These are phyloP conservation scores for Embidobia sp. DNA, from an alignment of 2,888 invertebrate species.

Conservation along the genomic window DNA sequence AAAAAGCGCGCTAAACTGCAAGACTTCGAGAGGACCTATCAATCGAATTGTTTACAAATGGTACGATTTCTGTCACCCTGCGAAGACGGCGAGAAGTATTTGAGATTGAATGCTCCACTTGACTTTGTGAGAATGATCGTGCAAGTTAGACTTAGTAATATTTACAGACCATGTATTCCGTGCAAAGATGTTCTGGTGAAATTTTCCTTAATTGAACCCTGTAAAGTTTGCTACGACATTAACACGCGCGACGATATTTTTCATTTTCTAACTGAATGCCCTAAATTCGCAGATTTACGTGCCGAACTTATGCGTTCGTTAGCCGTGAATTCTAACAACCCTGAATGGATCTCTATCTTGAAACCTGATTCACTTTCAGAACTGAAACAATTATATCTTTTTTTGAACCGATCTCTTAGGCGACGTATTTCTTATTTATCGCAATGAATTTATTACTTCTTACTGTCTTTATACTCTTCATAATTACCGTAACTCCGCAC, in stretches of 20 bases:
- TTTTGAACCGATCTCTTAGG: too few species aligned
- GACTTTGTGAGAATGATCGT: background rate
- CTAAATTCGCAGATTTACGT: background rate
- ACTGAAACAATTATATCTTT: background rate
- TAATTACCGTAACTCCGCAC: background rate
- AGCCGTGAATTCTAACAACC: too few species aligned
- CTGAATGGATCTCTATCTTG: slow-evolving; percentile 2
- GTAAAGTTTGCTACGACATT: slow-evolving; percentile 12
- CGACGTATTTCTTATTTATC: too few species aligned
- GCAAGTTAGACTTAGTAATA: slow-evolving; percentile 5
- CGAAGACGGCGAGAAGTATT: background rate
- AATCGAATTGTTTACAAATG: background rate
- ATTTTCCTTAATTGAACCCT: background rate
- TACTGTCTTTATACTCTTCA: background rate
- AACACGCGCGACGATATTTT: slow-evolving; percentile 1
- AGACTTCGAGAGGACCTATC: background rate
- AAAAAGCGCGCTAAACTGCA: background rate
- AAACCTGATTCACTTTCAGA: background rate
- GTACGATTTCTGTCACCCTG: background rate
- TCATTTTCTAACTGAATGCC: background rate
- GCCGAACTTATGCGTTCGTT: background rate
- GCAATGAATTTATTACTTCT: too few species aligned
- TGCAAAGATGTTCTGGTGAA: background rate
- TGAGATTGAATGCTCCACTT: background rate
- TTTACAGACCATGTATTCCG: background rate